A percentile compares a stretch with the other conserved stretches of the same genome.
phyloP scores from a whole-genome alignment of 2,888 invertebrate genomes.

The Ceramica pisi region DNA sequence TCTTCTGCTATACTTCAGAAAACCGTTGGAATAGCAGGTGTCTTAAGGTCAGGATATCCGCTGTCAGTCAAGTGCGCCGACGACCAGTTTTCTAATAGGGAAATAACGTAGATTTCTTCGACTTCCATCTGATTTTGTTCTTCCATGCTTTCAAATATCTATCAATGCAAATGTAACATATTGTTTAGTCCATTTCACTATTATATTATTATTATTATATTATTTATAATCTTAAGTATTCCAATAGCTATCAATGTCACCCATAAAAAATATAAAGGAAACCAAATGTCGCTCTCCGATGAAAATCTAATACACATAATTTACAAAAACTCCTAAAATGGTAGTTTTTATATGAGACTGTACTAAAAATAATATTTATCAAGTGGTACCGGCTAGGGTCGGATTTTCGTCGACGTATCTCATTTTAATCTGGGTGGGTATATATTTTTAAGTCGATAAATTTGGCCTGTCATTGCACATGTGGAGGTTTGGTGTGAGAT shows the following conservation, averaged over 20 bases:
- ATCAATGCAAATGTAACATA: constrained; percentile 13
- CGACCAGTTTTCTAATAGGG: background rate
- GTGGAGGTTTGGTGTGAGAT: constrained; percentile 83
- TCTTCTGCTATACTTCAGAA: background rate
- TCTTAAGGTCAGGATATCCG: background rate
- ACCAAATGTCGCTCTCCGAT: constrained; percentile 64
- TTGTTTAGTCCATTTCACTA: constrained; percentile 19
- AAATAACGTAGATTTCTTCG: background rate
- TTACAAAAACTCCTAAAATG: constrained; percentile 65
- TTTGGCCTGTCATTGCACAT: constrained; percentile 88
- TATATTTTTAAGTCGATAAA: constrained; percentile 90
- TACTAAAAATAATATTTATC: constrained; percentile 83
- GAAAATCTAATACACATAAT: constrained; percentile 68
- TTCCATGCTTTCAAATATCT: constrained; percentile 3
- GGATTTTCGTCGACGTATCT: constrained; percentile 82
- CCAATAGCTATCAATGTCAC: constrained; percentile 23
- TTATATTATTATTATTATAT: no score
- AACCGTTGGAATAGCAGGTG: background rate
- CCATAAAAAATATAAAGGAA: constrained; percentile 54
- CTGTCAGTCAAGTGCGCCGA: background rate
- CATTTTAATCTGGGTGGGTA: constrained; percentile 87
- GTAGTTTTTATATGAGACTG: constrained; percentile 65
- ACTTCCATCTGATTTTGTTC: background rate
- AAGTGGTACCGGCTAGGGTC: constrained; percentile 67
- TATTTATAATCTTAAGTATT: constrained; percentile 35